These are phyloP conservation scores for Rynchops niger DNA, from an alignment of 2,113 vertebrate genomes.

Conservation along the genomic window DNA sequence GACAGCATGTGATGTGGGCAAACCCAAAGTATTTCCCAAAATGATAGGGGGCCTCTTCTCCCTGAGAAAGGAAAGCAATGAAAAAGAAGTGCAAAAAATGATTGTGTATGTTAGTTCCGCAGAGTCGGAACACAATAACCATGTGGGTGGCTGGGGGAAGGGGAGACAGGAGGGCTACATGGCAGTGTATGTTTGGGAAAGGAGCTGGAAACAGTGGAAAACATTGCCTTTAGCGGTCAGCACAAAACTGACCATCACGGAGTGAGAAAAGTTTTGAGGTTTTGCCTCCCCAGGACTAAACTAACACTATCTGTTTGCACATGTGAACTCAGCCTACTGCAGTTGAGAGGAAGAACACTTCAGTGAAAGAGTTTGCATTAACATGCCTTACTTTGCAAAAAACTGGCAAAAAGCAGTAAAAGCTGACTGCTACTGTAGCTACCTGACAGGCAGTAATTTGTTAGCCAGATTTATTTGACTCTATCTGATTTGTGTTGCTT, in stretches of 20 bases:
- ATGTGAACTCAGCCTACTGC: neutral
- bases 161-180: neutral
- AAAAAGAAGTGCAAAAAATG: neutral
- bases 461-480: neutral
- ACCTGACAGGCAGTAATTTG: neutral
- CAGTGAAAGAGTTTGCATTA: neutral
- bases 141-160: neutral
- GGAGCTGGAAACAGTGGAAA: neutral
- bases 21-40: neutral
- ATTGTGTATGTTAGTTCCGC: neutral
- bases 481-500: neutral
- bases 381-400: neutral
- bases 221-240: neutral
- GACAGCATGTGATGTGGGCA: neutral
- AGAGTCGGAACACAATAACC: neutral
- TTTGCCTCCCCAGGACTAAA: neutral
- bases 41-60: neutral
- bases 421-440: neutral
- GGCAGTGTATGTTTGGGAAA: neutral
- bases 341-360: neutral
- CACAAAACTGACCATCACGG: neutral
- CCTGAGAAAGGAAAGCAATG: neutral
- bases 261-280: neutral
- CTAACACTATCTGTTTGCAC: rapidly evolving
- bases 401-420: neutral